Evolutionary conservation across 2,888 invertebrate species (phyloP), one percentile per base, ranked within the genome.

Genomic region (Stomorhina lunata): DNA sequence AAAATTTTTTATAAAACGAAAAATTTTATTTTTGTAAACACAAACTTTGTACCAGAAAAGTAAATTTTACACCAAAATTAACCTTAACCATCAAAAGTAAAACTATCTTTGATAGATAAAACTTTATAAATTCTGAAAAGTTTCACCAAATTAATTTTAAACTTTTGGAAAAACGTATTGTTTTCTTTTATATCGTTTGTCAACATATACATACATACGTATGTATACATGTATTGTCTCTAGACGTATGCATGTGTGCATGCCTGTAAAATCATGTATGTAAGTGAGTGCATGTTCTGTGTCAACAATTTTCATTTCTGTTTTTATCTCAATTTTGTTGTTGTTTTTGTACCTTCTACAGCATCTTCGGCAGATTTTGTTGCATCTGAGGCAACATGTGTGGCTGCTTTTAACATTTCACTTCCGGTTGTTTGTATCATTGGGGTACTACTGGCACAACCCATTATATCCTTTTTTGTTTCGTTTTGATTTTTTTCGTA

Each of bases 341-440:
- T 50, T 7, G 50, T 45, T 40, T 48, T 57, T 78, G 65, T 85
- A 89, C 89, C 89, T 89, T 86, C 86, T 4, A 88, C 86, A 7
- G 86, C 87, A 45, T 85, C 86, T 85, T 88, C 89, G 65, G 89
- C 88, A 66, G 86, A 85, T 84, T 87, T 84, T 61, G 88, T 86
- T 50, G 87, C 89, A 85, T 88, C 88, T 68, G 85, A 80, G 71
- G 88, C 88, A 85, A 83, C 88, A 86, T 89, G 89, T 85, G 87
- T 86, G 82, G 89, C 90, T 69, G 88, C 88, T 83, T 89, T 89
- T 73, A 89, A 83, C 86, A 89, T 89, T 86, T 89, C 89, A 86
- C 89, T 89, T 82, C 90, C 89, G 66, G 88, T 88, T 25, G 89
- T 89, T 78, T 89, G 89, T 85, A 89, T 86, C 89, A 89, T 89